Evolutionary conservation across 2,888 invertebrate genomes (phyloP), one percentile per base, ranked within the genome.

Genomic region (Diaphora mendica): DNA sequence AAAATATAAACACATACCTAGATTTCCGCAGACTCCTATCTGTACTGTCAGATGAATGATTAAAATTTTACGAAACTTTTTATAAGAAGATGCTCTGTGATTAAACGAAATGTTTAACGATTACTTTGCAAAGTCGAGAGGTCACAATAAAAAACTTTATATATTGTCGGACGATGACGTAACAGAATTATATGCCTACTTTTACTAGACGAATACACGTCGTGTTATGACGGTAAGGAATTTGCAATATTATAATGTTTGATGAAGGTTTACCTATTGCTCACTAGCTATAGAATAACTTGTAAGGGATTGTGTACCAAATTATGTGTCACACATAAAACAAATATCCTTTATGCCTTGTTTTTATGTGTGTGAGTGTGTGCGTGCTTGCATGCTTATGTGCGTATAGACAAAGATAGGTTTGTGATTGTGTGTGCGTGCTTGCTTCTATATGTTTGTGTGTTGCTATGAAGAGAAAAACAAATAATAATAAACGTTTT

Each of bases 141-240:
- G 62, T 51, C 67, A 62, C 48, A 70, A 72, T 70, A 70, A 72
- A 33, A 72, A 70, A 39, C 72, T 48, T 70, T 26, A 70, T 66
- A 75, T 72, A 75, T 75, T 64, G 70, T 66, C 39, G 48, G 26
- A 35, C 72, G 72, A 70, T 75, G 72, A 75, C 75, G 35, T 33
- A 33, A 68, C 71, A 48, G 5, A 39, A 70, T 51, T 35, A 13
- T 59, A 5, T 55, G n/a, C n/a, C 11, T 26, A n/a, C 7, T 39
- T 13, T 66, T 26, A 23, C 15, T 33, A 30, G 7, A 33, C 26
- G 62, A 44, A 64, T 23, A 62, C 30, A 23, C 20, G 23, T 23
- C 55, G 15, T 26, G 39, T 26, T 39, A 62, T 70, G 44, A 70
- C 62, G 62, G 62, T 44, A 39, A 26, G 26, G 62, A 62, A 62